A percentile compares a stretch with the other conserved stretches of the same genome.
Evolutionary conservation across 2,113 vertebrate genomes (phyloP).

Genomic region (Plestiodon gilberti): DNA sequence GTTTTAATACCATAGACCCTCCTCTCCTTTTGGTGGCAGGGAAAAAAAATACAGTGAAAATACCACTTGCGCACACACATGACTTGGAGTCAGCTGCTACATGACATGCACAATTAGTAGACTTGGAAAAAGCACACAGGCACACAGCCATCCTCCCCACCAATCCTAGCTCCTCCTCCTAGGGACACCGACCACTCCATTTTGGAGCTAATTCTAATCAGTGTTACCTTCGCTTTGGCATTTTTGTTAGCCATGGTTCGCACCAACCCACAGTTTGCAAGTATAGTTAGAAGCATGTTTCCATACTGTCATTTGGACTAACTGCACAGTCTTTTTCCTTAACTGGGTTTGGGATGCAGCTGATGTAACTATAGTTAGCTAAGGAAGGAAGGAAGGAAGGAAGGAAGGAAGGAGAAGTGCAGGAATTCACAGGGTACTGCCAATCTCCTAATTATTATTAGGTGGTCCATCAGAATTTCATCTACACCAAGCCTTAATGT

Average conservation of each 20-base stretch:
- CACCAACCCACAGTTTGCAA: not conserved
- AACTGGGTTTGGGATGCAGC: too few relatives aligned
- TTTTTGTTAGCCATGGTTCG: not conserved
- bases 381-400: not conserved
- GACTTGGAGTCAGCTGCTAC: too few relatives aligned
- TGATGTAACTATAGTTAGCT: not conserved
- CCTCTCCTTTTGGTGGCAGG: too few relatives aligned
- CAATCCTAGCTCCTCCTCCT: too few relatives aligned
- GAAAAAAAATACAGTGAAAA: too few relatives aligned
- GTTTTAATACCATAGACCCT: too few relatives aligned
- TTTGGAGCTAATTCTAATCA: not conserved
- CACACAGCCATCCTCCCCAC: too few relatives aligned
- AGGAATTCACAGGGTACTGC: not conserved
- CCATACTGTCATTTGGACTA: not conserved
- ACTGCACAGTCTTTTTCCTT: too few relatives aligned
- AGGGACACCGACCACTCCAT: not conserved
- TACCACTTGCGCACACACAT: too few relatives aligned
- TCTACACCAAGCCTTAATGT: not conserved
- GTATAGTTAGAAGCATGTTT: not conserved
- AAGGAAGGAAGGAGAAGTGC: not conserved
- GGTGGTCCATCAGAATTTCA: not conserved
- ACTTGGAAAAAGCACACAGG: too few relatives aligned
- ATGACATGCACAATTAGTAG: too few relatives aligned
- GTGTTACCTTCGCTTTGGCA: not conserved
- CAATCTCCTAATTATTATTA: not conserved